phyloP scores from a whole-genome alignment of 2,888 invertebrate species.

The Octodonta nipae region DNA sequence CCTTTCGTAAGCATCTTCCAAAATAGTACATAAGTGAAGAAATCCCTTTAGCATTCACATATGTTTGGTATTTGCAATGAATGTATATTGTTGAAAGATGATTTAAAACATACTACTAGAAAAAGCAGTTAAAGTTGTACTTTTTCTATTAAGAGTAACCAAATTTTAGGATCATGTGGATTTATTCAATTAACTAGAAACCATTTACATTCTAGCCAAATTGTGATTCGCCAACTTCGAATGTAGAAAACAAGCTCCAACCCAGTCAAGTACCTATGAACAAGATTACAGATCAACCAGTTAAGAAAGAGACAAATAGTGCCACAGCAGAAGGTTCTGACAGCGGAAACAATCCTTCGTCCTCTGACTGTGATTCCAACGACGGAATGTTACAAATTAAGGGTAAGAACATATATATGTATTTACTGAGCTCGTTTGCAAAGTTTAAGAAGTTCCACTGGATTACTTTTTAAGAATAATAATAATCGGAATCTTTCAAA shows the following conservation, averaged over 20 bases:
- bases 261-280: constrained; percentile 24
- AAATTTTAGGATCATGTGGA: not conserved
- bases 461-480: too few species aligned
- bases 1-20: too few species aligned
- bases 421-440: too few species aligned
- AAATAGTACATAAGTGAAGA: too few species aligned
- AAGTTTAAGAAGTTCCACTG: too few species aligned
- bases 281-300: constrained; percentile 26
- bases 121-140: not conserved
- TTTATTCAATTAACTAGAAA: not conserved
- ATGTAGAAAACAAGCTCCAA: constrained; percentile 31
- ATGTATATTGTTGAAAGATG: too few species aligned
- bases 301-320: constrained; percentile 26
- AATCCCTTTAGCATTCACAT: too few species aligned
- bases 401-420: constrained; percentile 20
- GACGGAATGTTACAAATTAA: constrained; percentile 28
- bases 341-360: constrained; percentile 27
- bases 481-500: too few species aligned
- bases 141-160: not conserved
- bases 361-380: constrained; percentile 34
- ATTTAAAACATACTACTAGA: too few species aligned
- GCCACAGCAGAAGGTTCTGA: constrained; percentile 21
- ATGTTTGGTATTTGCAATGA: too few species aligned
- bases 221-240: constrained; percentile 9
- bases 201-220: constrained; percentile 10